Base-by-base conservation (phyloP, 2,113 vertebrate species). In the Piaya cayana region DNA sequence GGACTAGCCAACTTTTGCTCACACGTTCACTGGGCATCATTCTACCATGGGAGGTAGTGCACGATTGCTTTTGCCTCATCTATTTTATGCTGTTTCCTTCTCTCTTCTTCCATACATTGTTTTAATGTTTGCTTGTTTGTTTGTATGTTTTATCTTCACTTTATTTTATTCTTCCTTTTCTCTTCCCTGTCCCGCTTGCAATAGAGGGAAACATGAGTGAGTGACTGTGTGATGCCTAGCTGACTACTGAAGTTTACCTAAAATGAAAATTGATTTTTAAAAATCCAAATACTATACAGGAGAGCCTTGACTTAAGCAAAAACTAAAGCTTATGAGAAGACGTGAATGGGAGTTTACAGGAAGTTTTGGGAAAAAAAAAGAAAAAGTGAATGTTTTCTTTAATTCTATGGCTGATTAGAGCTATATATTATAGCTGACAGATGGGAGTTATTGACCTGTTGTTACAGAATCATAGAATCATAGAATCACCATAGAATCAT, bases 231-330 rank as follows among this genome's bases (percentile, higher is more conserved):
- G 6, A 49, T 56, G 12, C n/a, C 58, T 67, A 75, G 15, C 6
- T 29, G 10, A 5, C 5, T 4, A 23, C 6, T 1, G 1, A 3
- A 1, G 1, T 65, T 62, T 70, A 12, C 0, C 2, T 6, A 30
- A 12, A 67, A 32, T 4, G 60, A 72, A 37, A 2, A 43, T 4
- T 9, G 18, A 43, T 63, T 59, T 22, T 63, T 45, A 59, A 82
- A 74, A 86, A 30, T 10, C 12, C 37, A 50, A 76, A 63, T 25
- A 58, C 1, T 59, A 0, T 32, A 50, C 12, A 2, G 11, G 8
- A 52, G 4, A 68, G 2, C 11, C 13, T 58, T 53, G 8, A 43
- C 12, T 50, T 85, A 76, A 52, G 55, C 6, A 45, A 3, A 62
- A 68, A 17, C 4, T 58, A 15, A 59, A 37, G 65, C 50, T 56